These are phyloP conservation scores for Gymnorhina tibicen DNA, from an alignment of 2,113 vertebrate species.

Conservation along the genomic window DNA sequence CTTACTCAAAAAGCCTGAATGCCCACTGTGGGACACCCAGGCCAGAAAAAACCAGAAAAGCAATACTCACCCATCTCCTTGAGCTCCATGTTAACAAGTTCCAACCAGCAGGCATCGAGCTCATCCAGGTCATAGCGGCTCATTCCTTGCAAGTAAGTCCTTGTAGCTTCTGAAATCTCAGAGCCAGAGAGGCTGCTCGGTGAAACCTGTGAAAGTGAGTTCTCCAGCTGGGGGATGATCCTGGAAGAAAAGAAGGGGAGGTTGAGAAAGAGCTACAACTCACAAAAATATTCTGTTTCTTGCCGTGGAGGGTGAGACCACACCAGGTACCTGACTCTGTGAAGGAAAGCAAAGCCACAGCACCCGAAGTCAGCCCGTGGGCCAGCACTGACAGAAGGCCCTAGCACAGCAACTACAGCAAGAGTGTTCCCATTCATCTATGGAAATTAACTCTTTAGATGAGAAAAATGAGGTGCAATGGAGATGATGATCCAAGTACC, in stretches of 20 bases:
- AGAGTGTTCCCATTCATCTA: not conserved
- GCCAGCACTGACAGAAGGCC: accelerated
- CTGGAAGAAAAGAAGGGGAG: conserved; percentile 39
- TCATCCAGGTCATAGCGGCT: conserved; percentile 96
- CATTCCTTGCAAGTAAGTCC: conserved; percentile 73
- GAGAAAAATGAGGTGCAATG: not conserved
- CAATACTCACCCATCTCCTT: conserved; percentile 86
- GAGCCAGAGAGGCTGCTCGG: conserved; percentile 29
- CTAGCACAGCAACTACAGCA: not conserved
- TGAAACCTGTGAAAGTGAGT: conserved; percentile 39
- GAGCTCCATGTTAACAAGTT: conserved; percentile 90
- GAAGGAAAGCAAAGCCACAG: not conserved
- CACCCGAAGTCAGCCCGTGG: accelerated
- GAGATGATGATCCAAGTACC: not conserved
- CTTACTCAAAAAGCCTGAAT: not conserved
- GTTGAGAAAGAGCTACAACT: not conserved
- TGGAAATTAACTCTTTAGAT: not conserved
- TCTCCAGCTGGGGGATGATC: conserved; percentile 72
- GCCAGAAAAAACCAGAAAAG: not conserved
- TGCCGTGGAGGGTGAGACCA: not conserved
- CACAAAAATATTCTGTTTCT: not conserved
- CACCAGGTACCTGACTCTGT: accelerated
- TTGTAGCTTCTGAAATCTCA: conserved; percentile 69
- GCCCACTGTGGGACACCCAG: not conserved
- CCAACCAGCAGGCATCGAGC: conserved; percentile 91